Conservation (phyloP, 2,888 invertebrate genomes). For the Drosophila colorata region DNA sequence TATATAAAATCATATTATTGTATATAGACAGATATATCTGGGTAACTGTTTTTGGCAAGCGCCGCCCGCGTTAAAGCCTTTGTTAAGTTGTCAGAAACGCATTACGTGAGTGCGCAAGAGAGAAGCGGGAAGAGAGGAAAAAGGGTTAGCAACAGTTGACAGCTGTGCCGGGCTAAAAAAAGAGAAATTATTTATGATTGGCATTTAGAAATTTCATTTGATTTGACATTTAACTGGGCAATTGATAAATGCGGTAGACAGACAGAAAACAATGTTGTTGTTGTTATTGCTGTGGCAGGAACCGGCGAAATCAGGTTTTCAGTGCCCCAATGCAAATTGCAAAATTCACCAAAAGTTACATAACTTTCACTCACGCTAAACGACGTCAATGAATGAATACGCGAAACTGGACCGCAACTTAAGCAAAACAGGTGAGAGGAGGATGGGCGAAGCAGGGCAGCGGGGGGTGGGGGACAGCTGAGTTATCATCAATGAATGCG, state of each 20-base stretch:
- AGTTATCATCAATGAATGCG: conserved; percentile 64
- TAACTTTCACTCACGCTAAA: conserved; percentile 75
- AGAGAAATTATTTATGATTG: conserved; percentile 82
- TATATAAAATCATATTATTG: conserved; percentile 23
- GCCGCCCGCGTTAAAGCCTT: conserved; percentile 25
- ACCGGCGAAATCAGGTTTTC: conserved; percentile 70
- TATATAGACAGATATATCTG: conserved; percentile 10
- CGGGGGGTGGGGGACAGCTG: conserved; percentile 36
- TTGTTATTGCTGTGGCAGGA: conserved; percentile 17
- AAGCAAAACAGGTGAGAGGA: not conserved
- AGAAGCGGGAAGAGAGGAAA: conserved; percentile 1
- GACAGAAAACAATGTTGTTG: conserved; percentile 7
- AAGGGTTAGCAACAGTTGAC: conserved; percentile 51
- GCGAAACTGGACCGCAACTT: conserved; percentile 66
- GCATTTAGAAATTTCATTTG: conserved; percentile 77
- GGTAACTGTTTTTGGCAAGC: conserved; percentile 40
- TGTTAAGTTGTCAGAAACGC: conserved; percentile 68
- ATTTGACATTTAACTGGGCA: conserved; percentile 63
- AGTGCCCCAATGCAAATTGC: conserved; percentile 64
- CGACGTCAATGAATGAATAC: conserved; percentile 67
- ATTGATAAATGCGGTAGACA: conserved; percentile 42
- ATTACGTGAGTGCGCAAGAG: conserved; percentile 35
- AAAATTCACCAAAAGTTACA: conserved; percentile 72
- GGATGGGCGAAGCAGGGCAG: too few relatives aligned
- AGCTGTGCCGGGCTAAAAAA: conserved; percentile 51